Conservation (phyloP, 1,140 invertebrate species). For the Neelides sp. region DNA sequence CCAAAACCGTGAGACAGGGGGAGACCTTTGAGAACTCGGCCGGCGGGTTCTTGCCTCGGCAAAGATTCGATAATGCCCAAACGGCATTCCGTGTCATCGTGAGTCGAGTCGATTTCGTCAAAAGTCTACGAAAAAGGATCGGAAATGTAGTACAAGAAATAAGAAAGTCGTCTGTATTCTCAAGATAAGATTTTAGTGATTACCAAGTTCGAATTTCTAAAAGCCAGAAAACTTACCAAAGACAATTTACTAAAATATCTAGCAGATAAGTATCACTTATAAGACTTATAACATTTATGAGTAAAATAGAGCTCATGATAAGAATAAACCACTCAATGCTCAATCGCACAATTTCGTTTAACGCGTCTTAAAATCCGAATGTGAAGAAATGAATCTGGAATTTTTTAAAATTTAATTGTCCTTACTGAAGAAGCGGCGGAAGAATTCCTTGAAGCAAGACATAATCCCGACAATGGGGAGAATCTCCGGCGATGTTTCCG, state of each 20-base stretch:
- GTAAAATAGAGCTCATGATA: too few species aligned
- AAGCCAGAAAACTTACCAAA: too few species aligned
- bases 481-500: conserved; percentile 93
- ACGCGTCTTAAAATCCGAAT: too few species aligned
- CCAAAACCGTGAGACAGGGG: conserved; percentile 70
- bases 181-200: background rate
- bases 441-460: conserved; percentile 76
- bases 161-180: conserved; percentile 13
- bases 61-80: conserved; percentile 92
- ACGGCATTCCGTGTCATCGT: conserved; percentile 95
- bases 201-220: background rate
- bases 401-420: conserved; percentile 33
- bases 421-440: conserved; percentile 75
- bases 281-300: too few species aligned
- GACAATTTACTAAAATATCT: too few species aligned
- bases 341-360: too few species aligned
- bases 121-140: conserved; percentile 60
- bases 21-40: conserved; percentile 80
- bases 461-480: conserved; percentile 78
- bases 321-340: too few species aligned
- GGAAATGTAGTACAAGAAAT: conserved; percentile 34
- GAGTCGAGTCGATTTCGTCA: conserved; percentile 65
- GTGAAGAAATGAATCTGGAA: too few species aligned
- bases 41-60: conserved; percentile 91
- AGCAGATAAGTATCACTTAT: too few species aligned